A percentile compares a stretch with the other conserved stretches of the same genome.
phyloP scores from a whole-genome alignment of 1,140 invertebrate genomes.

The Drosophila arawakana region DNA sequence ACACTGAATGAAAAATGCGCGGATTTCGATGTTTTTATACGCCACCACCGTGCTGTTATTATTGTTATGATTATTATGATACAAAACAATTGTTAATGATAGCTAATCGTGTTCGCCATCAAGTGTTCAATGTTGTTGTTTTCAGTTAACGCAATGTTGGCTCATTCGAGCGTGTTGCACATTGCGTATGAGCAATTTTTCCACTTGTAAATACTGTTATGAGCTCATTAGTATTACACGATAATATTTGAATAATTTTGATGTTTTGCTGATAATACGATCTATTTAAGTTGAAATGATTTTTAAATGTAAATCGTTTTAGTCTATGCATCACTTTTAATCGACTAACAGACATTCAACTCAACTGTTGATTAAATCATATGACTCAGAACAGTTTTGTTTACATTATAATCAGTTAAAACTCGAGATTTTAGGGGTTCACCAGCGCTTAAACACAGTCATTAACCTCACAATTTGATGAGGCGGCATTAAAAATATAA shows the following conservation, averaged over 20 bases:
- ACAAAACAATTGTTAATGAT: constrained; percentile 63
- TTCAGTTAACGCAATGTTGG: constrained; percentile 42
- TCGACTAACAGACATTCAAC: not conserved
- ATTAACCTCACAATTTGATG: constrained; percentile 72
- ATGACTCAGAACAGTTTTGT: constrained; percentile 42
- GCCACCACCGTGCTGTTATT: constrained; percentile 33
- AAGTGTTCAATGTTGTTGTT: constrained; percentile 40
- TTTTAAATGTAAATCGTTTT: not conserved
- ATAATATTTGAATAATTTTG: constrained; percentile 8
- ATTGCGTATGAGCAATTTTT: constrained; percentile 70
- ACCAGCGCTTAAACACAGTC: constrained; percentile 62
- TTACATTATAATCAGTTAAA: constrained; percentile 29
- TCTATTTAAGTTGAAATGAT: constrained; percentile 14
- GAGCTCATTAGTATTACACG: constrained; percentile 34
- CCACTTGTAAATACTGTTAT: constrained; percentile 50
- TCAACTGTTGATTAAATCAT: not conserved
- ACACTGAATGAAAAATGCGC: constrained; percentile 50
- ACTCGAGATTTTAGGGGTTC: constrained; percentile 48
- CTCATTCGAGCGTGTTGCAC: constrained; percentile 58
- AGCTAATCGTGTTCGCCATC: constrained; percentile 64
- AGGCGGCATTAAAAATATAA: constrained; percentile 40
- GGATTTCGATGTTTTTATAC: constrained; percentile 60
- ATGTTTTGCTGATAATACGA: not conserved
- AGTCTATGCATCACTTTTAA: too few species aligned
- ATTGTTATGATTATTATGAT: constrained; percentile 32